Evolutionary conservation across 1,140 invertebrate genomes (phyloP).

Genomic region (Nautilus pompilius): DNA sequence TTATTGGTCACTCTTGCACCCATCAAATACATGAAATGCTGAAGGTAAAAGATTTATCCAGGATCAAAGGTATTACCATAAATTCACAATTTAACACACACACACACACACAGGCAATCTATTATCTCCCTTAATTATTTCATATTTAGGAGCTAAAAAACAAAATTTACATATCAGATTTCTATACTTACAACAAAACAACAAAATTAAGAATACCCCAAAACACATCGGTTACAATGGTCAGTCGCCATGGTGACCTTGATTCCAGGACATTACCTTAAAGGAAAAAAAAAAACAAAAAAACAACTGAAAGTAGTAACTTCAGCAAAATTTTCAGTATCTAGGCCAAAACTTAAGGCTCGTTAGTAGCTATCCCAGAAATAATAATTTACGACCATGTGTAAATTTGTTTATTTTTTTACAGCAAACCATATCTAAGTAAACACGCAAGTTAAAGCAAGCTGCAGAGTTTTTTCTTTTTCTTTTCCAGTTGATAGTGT

Average conservation of each 20-base stretch:
- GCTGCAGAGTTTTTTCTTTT: no score
- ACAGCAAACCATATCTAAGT: no score
- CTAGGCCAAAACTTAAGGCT: no score
- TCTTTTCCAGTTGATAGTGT: no score
- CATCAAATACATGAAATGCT: background rate
- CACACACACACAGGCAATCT: background rate
- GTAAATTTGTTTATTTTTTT: no score
- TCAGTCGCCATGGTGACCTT: constrained; percentile 38
- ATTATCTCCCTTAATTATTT: background rate
- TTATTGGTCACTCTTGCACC: background rate
- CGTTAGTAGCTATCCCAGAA: no score
- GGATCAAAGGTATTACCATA: background rate
- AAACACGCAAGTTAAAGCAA: no score
- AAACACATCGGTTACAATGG: constrained; percentile 36
- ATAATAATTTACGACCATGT: no score
- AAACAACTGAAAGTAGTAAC: no score
- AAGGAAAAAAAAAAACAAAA: constrained; percentile 9
- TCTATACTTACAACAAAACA: constrained; percentile 43
- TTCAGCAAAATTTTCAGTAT: no score
- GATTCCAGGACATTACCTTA: constrained; percentile 36
- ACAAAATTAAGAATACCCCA: constrained; percentile 47
- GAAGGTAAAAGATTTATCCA: background rate
- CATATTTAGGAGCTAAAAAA: background rate
- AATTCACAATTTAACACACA: background rate
- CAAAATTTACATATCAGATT: background rate